A percentile compares a stretch with the other conserved stretches of the same genome.
These are phyloP conservation scores for Tragelaphus imberbis DNA, from an alignment of 2,113 vertebrate species.

Conservation along the genomic window DNA sequence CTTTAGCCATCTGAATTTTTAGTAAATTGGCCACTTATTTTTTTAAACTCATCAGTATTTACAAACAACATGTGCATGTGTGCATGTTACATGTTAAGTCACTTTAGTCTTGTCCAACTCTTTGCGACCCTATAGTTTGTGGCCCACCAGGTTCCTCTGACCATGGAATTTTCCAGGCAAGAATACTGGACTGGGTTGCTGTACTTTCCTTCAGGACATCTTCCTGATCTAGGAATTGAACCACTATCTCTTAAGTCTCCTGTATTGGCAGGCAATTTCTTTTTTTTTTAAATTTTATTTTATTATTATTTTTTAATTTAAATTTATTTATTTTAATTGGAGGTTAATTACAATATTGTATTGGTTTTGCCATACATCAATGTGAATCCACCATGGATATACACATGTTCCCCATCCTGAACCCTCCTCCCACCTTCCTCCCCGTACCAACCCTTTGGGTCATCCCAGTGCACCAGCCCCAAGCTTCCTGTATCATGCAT, in stretches of 20 bases:
- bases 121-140: neutral
- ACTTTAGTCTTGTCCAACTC: neutral
- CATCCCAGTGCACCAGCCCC: no score
- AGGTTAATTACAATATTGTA: no score
- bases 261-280: neutral
- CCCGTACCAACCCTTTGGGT: no score
- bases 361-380: no score
- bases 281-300: neutral
- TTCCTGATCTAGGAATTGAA: neutral
- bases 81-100: neutral
- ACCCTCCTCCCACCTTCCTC: no score
- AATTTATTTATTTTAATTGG: no score
- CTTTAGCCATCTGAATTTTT: neutral
- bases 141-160: neutral
- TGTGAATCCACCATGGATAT: no score
- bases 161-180: neutral
- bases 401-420: no score
- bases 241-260: neutral
- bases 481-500: no score
- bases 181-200: neutral
- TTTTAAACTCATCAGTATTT: neutral
- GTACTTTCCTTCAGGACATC: neutral
- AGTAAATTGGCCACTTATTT: neutral
- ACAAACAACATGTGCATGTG: neutral
- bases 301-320: no score